A percentile compares a stretch with the other conserved stretches of the same genome.
phyloP scores from a whole-genome alignment of 2,113 vertebrate genomes.

The Sylvietta virens region DNA sequence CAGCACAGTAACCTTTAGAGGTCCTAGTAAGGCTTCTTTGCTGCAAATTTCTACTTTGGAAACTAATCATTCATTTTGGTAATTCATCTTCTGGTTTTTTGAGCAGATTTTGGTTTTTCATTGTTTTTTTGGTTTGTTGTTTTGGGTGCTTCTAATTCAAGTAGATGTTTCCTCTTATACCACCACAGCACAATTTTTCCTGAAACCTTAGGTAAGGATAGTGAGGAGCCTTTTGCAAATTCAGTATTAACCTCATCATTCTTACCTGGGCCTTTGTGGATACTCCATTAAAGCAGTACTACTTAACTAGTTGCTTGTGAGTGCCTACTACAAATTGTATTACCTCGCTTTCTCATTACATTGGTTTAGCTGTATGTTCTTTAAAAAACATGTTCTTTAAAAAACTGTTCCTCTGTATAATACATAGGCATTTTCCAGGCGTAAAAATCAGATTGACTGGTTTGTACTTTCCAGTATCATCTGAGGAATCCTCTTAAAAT shows the following conservation, averaged over 20 bases:
- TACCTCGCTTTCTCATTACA: neutral
- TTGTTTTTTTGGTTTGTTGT: neutral
- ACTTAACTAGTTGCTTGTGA: neutral
- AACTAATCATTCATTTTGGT: neutral
- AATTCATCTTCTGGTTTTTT: neutral
- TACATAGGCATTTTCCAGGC: neutral
- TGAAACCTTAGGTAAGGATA: neutral
- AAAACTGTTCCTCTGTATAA: neutral
- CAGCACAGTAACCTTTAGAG: neutral
- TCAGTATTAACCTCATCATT: neutral
- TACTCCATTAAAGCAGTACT: neutral
- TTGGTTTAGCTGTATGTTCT: neutral
- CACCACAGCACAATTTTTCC: fast-evolving
- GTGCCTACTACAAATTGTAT: neutral
- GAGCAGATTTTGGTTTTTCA: neutral
- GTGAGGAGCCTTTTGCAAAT: neutral
- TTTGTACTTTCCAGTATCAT: neutral
- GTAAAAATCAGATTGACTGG: neutral
- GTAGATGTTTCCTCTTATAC: neutral
- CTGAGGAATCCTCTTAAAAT: neutral
- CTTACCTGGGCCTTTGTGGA: neutral
- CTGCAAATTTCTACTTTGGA: neutral
- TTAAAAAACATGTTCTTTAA: neutral
- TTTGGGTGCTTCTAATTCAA: neutral
- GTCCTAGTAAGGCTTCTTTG: neutral